These are phyloP conservation scores for Aphaenogaster ashmeadi DNA, from an alignment of 1,140 invertebrate genomes.

Conservation along the genomic window DNA sequence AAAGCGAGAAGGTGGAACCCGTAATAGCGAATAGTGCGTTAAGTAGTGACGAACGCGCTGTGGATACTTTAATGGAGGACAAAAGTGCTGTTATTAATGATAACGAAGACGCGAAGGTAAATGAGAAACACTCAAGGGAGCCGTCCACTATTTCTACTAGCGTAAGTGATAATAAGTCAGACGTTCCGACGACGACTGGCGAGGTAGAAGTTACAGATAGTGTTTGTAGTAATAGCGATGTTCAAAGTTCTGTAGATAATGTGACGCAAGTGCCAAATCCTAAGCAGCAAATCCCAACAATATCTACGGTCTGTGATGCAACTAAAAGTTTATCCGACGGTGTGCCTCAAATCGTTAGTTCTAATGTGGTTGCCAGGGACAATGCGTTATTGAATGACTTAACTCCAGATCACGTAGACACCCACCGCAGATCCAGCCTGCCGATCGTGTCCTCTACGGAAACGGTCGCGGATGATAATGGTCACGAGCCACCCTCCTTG, in stretches of 20 bases:
- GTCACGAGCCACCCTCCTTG: constrained; percentile 83
- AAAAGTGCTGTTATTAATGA: constrained; percentile 86
- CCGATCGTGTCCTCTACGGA: constrained; percentile 88
- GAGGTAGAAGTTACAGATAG: constrained; percentile 85
- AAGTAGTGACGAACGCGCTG: constrained; percentile 77
- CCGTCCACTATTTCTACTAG: constrained; percentile 89
- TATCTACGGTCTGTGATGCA: constrained; percentile 92
- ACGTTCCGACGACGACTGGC: constrained; percentile 79
- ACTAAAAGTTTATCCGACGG: constrained; percentile 86
- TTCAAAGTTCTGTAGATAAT: constrained; percentile 86
- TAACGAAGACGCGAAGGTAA: constrained; percentile 80
- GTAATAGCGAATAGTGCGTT: constrained; percentile 77
- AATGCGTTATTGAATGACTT: constrained; percentile 79
- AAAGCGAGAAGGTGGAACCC: constrained; percentile 72
- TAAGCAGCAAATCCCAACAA: constrained; percentile 91
- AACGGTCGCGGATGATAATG: constrained; percentile 81
- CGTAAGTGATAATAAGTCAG: constrained; percentile 86
- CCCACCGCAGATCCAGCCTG: constrained; percentile 89
- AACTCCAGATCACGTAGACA: constrained; percentile 82
- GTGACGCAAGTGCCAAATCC: constrained; percentile 88
- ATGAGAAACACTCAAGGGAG: constrained; percentile 85
- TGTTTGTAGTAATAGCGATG: constrained; percentile 86
- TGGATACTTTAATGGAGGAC: constrained; percentile 72
- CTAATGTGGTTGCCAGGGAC: constrained; percentile 82
- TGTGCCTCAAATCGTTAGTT: constrained; percentile 86